Percentiles rank a stretch among this genome's conserved stretches.
Conservation (phyloP, 2,888 invertebrate genomes). For the Tolmerus cingulatus region DNA sequence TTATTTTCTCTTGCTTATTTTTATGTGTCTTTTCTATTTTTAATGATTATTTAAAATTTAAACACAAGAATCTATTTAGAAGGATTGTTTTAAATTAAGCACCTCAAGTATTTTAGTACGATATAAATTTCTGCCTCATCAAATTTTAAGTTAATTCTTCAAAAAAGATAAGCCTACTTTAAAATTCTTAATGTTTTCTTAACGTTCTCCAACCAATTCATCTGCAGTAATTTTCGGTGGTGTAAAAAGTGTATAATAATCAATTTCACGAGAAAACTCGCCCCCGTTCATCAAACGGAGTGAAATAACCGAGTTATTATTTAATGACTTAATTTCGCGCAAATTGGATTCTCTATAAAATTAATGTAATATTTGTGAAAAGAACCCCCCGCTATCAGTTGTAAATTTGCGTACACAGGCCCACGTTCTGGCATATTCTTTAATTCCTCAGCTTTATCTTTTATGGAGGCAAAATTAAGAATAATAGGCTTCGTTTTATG, state of each 20-base stretch:
- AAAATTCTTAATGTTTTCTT: neutral
- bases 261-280: neutral
- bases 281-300: neutral
- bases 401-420: neutral
- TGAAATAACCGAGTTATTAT: neutral
- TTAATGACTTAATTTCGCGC: neutral
- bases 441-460: neutral
- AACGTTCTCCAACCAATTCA: neutral
- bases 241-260: neutral
- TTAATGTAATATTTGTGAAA: neutral
- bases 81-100: neutral
- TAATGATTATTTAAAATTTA: too few relatives aligned
- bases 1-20: too few relatives aligned
- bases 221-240: neutral
- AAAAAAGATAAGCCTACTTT: neutral
- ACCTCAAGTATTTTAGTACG: neutral
- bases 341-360: neutral
- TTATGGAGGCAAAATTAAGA: neutral
- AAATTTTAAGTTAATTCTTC: neutral
- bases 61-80: too few relatives aligned
- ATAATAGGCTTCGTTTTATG: neutral
- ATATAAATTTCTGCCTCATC: neutral
- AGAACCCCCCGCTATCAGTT: neutral
- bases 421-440: neutral
- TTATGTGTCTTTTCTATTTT: too few relatives aligned